phyloP scores from a whole-genome alignment of 1,140 invertebrate species.

The Pogonomyrmex californicus region DNA sequence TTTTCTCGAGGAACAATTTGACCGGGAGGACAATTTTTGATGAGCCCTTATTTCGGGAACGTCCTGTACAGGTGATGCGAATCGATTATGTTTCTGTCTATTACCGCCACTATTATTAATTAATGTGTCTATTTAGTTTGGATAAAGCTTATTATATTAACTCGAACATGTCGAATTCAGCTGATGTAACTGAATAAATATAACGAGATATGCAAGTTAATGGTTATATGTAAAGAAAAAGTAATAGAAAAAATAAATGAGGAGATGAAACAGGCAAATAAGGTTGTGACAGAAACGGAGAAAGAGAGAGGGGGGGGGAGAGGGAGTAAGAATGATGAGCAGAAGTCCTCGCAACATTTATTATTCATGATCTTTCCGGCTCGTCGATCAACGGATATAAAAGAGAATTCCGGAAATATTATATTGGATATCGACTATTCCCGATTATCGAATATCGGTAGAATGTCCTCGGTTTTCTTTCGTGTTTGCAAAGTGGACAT shows the following conservation, averaged over 20 bases:
- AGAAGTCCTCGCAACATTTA: conserved; percentile 47
- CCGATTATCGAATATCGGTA: conserved; percentile 37
- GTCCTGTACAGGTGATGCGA: background rate
- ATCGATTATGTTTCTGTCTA: conserved; percentile 25
- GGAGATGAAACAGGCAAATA: background rate
- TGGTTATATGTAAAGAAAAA: background rate
- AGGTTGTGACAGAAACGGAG: background rate
- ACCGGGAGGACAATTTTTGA: background rate
- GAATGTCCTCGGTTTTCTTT: conserved; percentile 36
- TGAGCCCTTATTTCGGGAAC: background rate
- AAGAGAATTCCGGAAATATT: conserved; percentile 45
- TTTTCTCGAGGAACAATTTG: conserved; percentile 6
- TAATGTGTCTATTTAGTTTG: conserved; percentile 41
- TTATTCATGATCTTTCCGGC: conserved; percentile 53
- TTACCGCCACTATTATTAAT: conserved; percentile 20
- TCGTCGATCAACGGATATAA: conserved; percentile 31
- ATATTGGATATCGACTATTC: conserved; percentile 51
- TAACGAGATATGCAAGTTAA: background rate
- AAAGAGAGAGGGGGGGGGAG: no score
- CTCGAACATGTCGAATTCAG: background rate
- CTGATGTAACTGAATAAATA: background rate
- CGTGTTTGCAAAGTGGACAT: conserved; percentile 45
- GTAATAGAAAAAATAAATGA: background rate
- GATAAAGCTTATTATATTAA: conserved; percentile 24
- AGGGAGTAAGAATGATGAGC: background rate